A percentile compares a stretch with the other conserved stretches of the same genome.
Evolutionary conservation across 2,113 vertebrate genomes (phyloP).

Genomic region (Chaenocephalus aceratus): DNA sequence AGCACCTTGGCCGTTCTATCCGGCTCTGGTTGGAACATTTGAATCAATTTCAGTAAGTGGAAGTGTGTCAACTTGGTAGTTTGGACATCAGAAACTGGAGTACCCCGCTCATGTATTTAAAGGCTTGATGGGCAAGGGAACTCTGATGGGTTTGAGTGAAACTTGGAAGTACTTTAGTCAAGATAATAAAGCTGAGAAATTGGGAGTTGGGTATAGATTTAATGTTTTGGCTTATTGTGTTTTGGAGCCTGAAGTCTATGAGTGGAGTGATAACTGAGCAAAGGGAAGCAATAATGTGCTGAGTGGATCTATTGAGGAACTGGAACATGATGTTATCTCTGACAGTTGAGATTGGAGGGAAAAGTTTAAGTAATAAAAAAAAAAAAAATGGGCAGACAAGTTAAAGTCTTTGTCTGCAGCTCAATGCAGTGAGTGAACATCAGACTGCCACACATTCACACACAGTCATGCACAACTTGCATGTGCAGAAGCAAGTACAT

Average conservation of each 20-base stretch:
- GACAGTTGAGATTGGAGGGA: conserved; percentile 2
- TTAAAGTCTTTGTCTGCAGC: not conserved
- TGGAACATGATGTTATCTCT: conserved; percentile 6
- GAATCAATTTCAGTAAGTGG: conserved; percentile 6
- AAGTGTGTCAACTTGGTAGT: not conserved
- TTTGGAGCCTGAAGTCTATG: conserved; percentile 5
- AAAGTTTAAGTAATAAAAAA: not conserved
- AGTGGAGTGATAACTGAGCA: not conserved
- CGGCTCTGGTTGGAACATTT: not conserved
- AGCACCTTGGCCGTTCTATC: conserved; percentile 18
- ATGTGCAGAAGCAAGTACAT: conserved; percentile 29
- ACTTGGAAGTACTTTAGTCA: not conserved
- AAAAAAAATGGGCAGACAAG: not conserved
- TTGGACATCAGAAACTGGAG: not conserved
- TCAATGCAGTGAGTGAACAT: not conserved
- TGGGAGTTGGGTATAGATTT: not conserved
- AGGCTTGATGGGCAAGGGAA: not conserved
- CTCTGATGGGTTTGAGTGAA: not conserved
- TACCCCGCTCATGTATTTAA: not conserved
- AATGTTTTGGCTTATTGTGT: not conserved
- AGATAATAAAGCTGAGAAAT: not conserved
- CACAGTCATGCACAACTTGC: conserved; percentile 6
- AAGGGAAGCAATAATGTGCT: not conserved
- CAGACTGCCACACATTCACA: not conserved
- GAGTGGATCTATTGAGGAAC: conserved; percentile 14